phyloP scores from a whole-genome alignment of 2,888 invertebrate species.

The Agrenia bidenticulata region DNA sequence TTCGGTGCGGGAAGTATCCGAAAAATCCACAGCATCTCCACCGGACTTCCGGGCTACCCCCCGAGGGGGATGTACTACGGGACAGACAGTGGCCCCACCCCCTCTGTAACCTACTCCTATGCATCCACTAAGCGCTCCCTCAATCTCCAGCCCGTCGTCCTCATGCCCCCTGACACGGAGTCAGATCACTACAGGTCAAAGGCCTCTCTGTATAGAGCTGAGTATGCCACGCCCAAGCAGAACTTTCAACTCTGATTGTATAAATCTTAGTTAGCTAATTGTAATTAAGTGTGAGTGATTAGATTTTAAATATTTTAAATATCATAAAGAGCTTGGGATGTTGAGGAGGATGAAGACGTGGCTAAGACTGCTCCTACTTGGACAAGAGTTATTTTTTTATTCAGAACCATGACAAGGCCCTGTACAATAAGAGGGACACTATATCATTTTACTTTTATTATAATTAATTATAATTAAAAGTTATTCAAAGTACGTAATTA shows the following conservation, averaged over 20 bases:
- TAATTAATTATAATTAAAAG: too few relatives aligned
- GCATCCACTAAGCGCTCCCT: constrained; percentile 71
- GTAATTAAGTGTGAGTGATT: constrained; percentile 1
- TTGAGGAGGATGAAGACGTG: too few relatives aligned
- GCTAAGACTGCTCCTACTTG: too few relatives aligned
- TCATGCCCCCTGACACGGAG: constrained; percentile 72
- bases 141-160: constrained; percentile 80
- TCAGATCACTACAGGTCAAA: constrained; percentile 76
- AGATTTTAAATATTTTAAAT: too few relatives aligned
- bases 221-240: constrained; percentile 68
- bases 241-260: constrained; percentile 66
- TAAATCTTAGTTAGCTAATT: too few relatives aligned
- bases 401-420: too few relatives aligned
- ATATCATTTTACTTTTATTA: too few relatives aligned
- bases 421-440: not conserved
- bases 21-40: constrained; percentile 44
- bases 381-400: too few relatives aligned
- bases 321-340: too few relatives aligned
- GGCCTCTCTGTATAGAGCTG: constrained; percentile 62
- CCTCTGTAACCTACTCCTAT: constrained; percentile 80
- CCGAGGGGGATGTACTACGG: constrained; percentile 40
- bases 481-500: too few relatives aligned
- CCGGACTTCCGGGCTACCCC: constrained; percentile 40
- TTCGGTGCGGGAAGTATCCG: constrained; percentile 54
- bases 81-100: constrained; percentile 63